A percentile compares a stretch with the other conserved stretches of the same genome.
Evolutionary conservation across 2,888 invertebrate genomes (phyloP).

Genomic region (Cryptus armator): DNA sequence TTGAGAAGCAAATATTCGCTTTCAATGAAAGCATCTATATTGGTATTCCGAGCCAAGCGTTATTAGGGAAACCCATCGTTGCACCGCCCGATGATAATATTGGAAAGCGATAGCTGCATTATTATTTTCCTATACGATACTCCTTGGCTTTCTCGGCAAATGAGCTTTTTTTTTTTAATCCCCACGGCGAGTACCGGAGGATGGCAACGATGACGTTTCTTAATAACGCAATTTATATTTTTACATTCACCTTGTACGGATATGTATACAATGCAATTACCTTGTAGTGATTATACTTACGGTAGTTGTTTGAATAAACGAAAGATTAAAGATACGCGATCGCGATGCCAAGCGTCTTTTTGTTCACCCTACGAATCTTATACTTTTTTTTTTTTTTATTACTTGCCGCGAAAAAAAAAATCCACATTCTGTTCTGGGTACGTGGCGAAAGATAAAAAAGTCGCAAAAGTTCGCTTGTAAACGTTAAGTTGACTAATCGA

Average conservation of each 20-base stretch:
- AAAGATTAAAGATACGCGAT: not conserved
- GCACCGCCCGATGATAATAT: slow-evolving; percentile 68
- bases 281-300: slow-evolving; percentile 49
- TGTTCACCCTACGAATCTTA: not conserved
- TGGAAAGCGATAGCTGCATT: slow-evolving; percentile 47
- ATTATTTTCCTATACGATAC: slow-evolving; percentile 22
- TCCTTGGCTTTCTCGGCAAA: slow-evolving; percentile 44
- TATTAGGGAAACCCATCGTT: slow-evolving; percentile 77
- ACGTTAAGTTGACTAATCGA: slow-evolving; percentile 5
- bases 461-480: not conserved
- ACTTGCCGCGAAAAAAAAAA: not conserved
- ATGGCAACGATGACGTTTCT: slow-evolving; percentile 50
- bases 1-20: slow-evolving; percentile 73
- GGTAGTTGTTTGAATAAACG: slow-evolving; percentile 63
- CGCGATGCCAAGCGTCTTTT: not conserved
- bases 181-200: slow-evolving; percentile 19
- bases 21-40: slow-evolving; percentile 80
- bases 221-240: slow-evolving; percentile 66
- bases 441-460: not conserved
- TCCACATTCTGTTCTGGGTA: no score
- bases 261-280: slow-evolving; percentile 64
- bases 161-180: slow-evolving; percentile 39
- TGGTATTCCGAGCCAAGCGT: slow-evolving; percentile 71
- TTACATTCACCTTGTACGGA: slow-evolving; percentile 66
- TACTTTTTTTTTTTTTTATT: not conserved